Evolutionary conservation across 2,113 vertebrate species (phyloP), one percentile per base, ranked within the genome.

Genomic region (Oncorhynchus kisutch): DNA sequence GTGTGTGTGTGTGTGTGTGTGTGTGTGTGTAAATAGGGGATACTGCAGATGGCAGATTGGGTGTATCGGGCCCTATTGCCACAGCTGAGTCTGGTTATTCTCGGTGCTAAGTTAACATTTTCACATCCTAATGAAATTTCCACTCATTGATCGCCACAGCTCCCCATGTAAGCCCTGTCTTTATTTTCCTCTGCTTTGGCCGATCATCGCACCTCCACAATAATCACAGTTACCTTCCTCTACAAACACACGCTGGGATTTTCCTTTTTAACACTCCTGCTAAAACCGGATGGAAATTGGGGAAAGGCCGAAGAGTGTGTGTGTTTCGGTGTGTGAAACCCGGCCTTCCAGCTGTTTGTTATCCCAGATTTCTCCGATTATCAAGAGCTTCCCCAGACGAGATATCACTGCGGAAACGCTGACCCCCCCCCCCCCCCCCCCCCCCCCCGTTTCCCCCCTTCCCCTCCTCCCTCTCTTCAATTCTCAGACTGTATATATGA

Each of bases 261-360:
- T 62, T n/a, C 59, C 59, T 62, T 18, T 54, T 54, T 18, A 13
- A 29, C 20, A 27, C 13, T 67, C 5, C 67, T 29, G 31, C 16
- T 39, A 16, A 27, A 68, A 68, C 67, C 31, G 2, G 67, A 31
- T 7, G 18, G 16, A 14, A 20, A 31, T 24, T 5, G 74, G 25
- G 14, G 31, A 16, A 11, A 62, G 59, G 2, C 18, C 2, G 59
- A n/a, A n/a, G 59, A 5, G 18, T 62, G 39, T n/a, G 67, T 22
- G 78, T 70, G 68, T 70, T 18, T 9, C 5, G 2, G 31, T 25
- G 25, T 68, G 27, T 24, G 65, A 67, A 67, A 20, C 16, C 31
- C 5, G 39, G 64, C 70, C 79, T 72, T 45, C 75, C 80, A 83
- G 83, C 79, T 88, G 82, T 85, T 90, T 85, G 81, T 86, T 88